Evolutionary conservation across 2,113 vertebrate genomes (phyloP).

Genomic region (Percopsis transmontana): DNA sequence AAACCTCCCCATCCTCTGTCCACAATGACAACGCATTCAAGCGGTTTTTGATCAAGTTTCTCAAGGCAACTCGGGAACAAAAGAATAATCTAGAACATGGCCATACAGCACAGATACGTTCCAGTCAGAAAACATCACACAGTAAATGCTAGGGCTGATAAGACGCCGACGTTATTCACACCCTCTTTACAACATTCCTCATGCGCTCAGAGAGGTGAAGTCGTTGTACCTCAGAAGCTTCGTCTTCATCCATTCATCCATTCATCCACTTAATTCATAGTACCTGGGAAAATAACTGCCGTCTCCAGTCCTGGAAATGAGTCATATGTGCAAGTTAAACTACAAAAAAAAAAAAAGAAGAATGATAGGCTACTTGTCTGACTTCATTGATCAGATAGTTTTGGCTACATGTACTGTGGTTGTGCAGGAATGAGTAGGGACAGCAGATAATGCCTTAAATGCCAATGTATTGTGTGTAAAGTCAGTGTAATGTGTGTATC

Average conservation of each 20-base stretch:
- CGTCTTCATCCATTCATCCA: slow-evolving; percentile 11
- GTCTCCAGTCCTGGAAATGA: slow-evolving; percentile 38
- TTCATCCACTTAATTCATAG: slow-evolving; percentile 44
- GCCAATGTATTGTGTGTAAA: background rate
- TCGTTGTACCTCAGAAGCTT: slow-evolving; percentile 57
- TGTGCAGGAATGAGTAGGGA: background rate
- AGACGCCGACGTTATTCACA: slow-evolving; percentile 24
- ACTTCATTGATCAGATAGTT: slow-evolving; percentile 56
- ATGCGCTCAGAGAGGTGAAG: slow-evolving; percentile 49
- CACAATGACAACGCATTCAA: slow-evolving; percentile 53
- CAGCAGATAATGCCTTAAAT: slow-evolving; percentile 1
- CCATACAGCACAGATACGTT: slow-evolving; percentile 29
- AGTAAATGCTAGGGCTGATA: slow-evolving; percentile 23
- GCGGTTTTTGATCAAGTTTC: slow-evolving; percentile 29
- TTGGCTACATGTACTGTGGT: slow-evolving; percentile 50
- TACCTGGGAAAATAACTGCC: slow-evolving; percentile 63
- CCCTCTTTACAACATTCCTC: slow-evolving; percentile 53
- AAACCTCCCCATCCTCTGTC: slow-evolving; percentile 14
- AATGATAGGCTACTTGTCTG: slow-evolving; percentile 56
- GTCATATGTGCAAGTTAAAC: slow-evolving; percentile 60
- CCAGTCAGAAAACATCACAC: slow-evolving; percentile 44
- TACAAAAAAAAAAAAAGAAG: background rate
- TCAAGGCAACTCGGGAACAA: slow-evolving; percentile 70
- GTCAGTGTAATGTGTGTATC: background rate
- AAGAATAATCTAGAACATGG: slow-evolving; percentile 24